These are phyloP conservation scores for Drosophila nikananu DNA, from an alignment of 1,140 invertebrate genomes.

Conservation along the genomic window DNA sequence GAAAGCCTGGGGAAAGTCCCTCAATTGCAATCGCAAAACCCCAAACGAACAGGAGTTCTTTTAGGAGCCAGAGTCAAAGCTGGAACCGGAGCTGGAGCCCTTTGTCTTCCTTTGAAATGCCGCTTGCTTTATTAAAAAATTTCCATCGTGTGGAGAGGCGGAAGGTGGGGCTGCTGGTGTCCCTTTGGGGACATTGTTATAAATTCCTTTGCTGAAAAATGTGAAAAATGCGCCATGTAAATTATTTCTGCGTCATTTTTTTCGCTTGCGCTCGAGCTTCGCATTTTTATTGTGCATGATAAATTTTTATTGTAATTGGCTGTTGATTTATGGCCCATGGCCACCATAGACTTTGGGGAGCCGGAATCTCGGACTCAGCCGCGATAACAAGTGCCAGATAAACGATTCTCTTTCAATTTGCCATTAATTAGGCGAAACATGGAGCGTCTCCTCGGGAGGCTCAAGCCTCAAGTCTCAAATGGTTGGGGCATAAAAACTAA, in stretches of 20 bases:
- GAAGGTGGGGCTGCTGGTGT: conserved; percentile 8
- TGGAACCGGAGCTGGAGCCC: not conserved
- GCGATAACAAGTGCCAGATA: conserved; percentile 63
- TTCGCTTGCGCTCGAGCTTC: conserved; percentile 3
- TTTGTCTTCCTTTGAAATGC: conserved; percentile 60
- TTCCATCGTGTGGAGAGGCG: conserved; percentile 48
- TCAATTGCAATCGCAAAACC: conserved; percentile 37
- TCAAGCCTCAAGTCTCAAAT: conserved; percentile 40
- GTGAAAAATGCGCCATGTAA: conserved; percentile 81
- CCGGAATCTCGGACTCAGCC: conserved; percentile 33
- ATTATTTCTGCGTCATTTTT: conserved; percentile 73
- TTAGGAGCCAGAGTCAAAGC: not conserved
- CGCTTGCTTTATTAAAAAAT: conserved; percentile 80
- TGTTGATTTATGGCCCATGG: conserved; percentile 72
- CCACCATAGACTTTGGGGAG: conserved; percentile 13
- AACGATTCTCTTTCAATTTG: conserved; percentile 65
- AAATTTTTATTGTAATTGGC: conserved; percentile 83
- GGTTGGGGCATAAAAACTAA: conserved; percentile 69
- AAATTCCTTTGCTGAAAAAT: conserved; percentile 76
- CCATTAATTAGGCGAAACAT: conserved; percentile 37
- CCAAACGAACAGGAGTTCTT: conserved; percentile 29
- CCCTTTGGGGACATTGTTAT: conserved; percentile 81
- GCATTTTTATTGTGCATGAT: conserved; percentile 78
- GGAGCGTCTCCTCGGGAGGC: conserved; percentile 2
- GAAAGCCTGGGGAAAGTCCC: conserved; percentile 18